phyloP scores from a whole-genome alignment of 92 coral and sea anemone genomes.

The Epizoanthus scotinus region DNA sequence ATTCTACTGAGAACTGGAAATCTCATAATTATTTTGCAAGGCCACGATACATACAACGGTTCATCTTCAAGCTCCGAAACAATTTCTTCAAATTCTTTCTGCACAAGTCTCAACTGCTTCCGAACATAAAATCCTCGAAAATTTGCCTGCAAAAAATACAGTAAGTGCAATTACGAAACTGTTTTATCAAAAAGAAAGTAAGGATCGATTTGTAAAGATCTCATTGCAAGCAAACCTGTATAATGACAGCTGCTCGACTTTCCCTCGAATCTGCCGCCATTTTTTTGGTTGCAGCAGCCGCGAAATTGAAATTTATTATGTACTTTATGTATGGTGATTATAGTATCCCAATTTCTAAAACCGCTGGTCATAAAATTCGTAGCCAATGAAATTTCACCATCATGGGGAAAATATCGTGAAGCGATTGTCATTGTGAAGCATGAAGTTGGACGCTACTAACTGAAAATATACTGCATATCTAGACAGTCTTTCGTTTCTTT shows the following conservation, averaged over 20 bases:
- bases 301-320: not conserved
- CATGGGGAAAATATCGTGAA: not conserved
- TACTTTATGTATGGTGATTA: conserved; percentile 12
- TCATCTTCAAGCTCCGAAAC: conserved; percentile 56
- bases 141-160: conserved; percentile 59
- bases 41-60: conserved; percentile 25
- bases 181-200: not conserved
- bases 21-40: not conserved
- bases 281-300: not conserved
- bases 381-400: conserved; percentile 10
- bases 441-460: too few species aligned
- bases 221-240: conserved; percentile 40
- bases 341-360: too few species aligned
- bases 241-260: not conserved
- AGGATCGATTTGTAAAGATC: not conserved
- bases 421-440: not conserved
- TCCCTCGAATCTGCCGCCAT: conserved; percentile 49
- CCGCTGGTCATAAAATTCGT: conserved; percentile 1
- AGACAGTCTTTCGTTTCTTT: not conserved
- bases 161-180: not conserved
- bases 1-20: conserved; percentile 17
- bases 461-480: too few species aligned
- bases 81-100: conserved; percentile 66
- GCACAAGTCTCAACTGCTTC: conserved; percentile 60
- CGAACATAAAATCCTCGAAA: conserved; percentile 76